Base-by-base conservation (phyloP, 2,113 vertebrate species). In the Myxocyprinus asiaticus region DNA sequence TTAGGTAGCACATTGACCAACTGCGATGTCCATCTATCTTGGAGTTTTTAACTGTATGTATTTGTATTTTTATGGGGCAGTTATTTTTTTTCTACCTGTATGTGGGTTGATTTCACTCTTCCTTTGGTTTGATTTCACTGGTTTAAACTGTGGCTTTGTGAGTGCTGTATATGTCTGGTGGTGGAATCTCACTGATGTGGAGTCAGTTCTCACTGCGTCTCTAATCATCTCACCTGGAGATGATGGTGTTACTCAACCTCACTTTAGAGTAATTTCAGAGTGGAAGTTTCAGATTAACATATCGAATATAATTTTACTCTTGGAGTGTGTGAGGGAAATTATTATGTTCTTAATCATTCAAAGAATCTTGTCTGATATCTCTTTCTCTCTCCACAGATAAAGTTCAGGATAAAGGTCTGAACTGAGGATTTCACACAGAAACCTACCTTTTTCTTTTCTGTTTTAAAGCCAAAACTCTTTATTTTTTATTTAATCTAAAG, bases 321-420 rank as follows among this genome's bases (percentile, higher is more conserved):
- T 33, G 1, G 22, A 33, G 22, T 33, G 22, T 33, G 22, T 33
- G 22, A 33, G 22, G 22, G 22, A 3, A 33, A 33, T 33, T 33
- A 33, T 1, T 33, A 33, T 33, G 22, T 33, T 33, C 22, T 33
- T 33, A 33, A 33, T 33, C 22, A 33, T 33, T 33, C 22, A 33
- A 33, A 14, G 33, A n/a, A 12, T 48, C 12, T 33, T 3, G 22
- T 33, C 22, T 33, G 22, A 33, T 33, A 33, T 33, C 22, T 33
- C 22, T 42, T n/a, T 62, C 44, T 45, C 12, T 77, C 12, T 68
- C 11, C 55, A 67, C 80, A 73, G 67, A 81, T 75, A 64, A 80
- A 67, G 42, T 78, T 84, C 44, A 82, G 77, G 75, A 77, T 82
- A 59, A 86, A 86, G 73, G 74, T 83, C 11, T 74, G 48, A 73